These are phyloP conservation scores for Protonibea diacanthus DNA, from an alignment of 2,797 vertebrate genomes.

Conservation along the genomic window DNA sequence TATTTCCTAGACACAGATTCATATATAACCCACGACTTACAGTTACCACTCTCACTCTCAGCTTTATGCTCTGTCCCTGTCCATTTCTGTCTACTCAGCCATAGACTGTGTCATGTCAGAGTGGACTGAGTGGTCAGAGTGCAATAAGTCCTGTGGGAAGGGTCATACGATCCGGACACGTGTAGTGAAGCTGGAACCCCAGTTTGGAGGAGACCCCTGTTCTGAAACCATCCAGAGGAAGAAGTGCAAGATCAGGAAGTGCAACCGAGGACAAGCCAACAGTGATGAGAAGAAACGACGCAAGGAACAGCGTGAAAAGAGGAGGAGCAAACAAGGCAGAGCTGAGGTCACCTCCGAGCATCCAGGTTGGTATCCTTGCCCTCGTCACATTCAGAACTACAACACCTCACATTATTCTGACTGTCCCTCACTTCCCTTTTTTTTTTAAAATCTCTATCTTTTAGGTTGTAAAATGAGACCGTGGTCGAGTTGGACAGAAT, in stretches of 20 bases:
- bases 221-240: conserved; percentile 94
- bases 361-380: conserved; percentile 83
- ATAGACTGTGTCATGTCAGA: conserved; percentile 93
- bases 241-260: conserved; percentile 95
- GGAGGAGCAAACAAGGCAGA: conserved; percentile 89
- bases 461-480: conserved; percentile 96
- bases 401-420: conserved; percentile 2
- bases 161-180: conserved; percentile 96
- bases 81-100: conserved; percentile 80
- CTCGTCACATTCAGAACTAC: neutral
- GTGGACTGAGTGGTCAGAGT: conserved; percentile 98
- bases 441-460: conserved; percentile 16
- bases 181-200: conserved; percentile 92
- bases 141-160: conserved; percentile 98
- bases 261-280: conserved; percentile 87
- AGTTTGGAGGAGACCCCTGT: conserved; percentile 94
- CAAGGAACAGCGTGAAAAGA: conserved; percentile 93
- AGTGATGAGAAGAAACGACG: conserved; percentile 91
- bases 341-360: conserved; percentile 88
- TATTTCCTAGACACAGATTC: neutral
- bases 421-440: neutral
- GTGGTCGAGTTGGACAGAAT: conserved; percentile 97
- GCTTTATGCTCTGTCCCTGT: neutral
- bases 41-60: neutral
- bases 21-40: neutral